Base-by-base conservation (phyloP, 1,140 invertebrate species). In the Penaeus chinensis region DNA sequence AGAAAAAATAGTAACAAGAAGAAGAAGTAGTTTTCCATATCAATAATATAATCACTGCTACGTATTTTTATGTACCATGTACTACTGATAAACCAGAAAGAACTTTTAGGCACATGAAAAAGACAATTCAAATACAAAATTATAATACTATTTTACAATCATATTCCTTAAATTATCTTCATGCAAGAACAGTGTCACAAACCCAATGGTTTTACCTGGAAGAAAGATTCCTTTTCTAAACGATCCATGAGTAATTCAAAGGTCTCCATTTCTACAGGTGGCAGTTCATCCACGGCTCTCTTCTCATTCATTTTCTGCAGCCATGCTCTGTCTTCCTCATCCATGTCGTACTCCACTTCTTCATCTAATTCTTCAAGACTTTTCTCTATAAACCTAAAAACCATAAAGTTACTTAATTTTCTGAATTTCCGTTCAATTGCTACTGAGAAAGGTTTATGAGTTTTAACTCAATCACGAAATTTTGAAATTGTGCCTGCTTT, bases 241-340 rank as follows among this genome's bases (percentile, higher is more conserved):
- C 98, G 94, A 93, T 99, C 98, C 97, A 99, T 99, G 13, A 99
- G 92, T 3, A 98, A 92, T 93, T 99, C 98, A 93, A 99, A 96
- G 0, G 95, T 96, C 91, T 98, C 96, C 60, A 96, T 94, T 81
- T 95, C 94, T n/a, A 98, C 95, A 77, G 93, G 92, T 5, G 94
- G 92, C 10, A 97, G 91, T 10, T 95, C 94, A 78, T 95, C 94
- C 37, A 94, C 94, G 90, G 94, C 92, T 85, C 97, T 93, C 90
- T 95, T 94, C 76, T 97, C 95, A 92, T 99, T 99, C 79, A 98
- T 95, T 65, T 98, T 94, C 78, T 95, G 94, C 66, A 99, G 91
- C 98, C 98, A 99, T 0, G 96, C 96, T 76, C 96, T 96, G 91
- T 99, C 98, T 93, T 99, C 98, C 93, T 99, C 98, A 92, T 99